phyloP scores from a whole-genome alignment of 2,888 invertebrate species.

The Lymantria monacha region DNA sequence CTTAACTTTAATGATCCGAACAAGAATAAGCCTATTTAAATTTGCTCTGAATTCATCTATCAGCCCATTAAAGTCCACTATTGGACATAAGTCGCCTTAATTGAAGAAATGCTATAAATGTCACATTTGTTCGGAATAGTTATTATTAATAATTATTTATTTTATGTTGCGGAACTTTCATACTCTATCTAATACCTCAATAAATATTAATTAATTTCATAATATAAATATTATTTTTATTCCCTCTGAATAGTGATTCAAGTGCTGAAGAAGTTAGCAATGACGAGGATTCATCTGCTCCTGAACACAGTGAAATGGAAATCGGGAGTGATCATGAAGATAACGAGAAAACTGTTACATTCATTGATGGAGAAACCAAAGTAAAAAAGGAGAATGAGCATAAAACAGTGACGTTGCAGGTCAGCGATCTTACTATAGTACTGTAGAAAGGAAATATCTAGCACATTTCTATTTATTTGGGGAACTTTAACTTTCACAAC shows the following conservation, averaged over 20 bases:
- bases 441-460: neutral
- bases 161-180: no score
- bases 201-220: neutral
- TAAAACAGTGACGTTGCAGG: slow-evolving; percentile 68
- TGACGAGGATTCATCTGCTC: slow-evolving; percentile 67
- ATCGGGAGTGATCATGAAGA: slow-evolving; percentile 46
- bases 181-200: no score
- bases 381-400: slow-evolving; percentile 50
- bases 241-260: slow-evolving; percentile 52
- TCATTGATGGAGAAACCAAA: slow-evolving; percentile 51
- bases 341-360: slow-evolving; percentile 57
- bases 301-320: slow-evolving; percentile 63
- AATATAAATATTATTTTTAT: neutral
- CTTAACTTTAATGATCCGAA: no score
- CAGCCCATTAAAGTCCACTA: no score
- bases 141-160: no score
- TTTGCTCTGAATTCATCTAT: no score
- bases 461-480: no score
- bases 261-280: slow-evolving; percentile 69
- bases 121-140: no score
- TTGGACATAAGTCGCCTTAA: no score
- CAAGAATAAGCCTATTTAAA: no score
- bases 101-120: no score
- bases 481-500: no score
- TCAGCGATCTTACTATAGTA: slow-evolving; percentile 21